A percentile compares a stretch with the other conserved stretches of the same genome.
phyloP scores from a whole-genome alignment of 2,797 vertebrate genomes.

The Lophius americanus region DNA sequence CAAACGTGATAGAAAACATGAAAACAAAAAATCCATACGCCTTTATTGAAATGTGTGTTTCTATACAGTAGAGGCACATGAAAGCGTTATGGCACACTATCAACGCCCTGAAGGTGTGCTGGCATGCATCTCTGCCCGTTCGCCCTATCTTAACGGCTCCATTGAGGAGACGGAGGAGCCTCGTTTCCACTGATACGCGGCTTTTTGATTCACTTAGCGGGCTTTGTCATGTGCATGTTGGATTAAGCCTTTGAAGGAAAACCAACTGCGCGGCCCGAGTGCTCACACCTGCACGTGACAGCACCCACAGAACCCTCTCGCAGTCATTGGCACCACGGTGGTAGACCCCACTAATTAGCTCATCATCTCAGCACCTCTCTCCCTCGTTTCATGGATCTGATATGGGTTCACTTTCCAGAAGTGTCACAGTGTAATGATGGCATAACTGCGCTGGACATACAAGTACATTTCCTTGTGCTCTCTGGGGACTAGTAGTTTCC shows the following conservation, averaged over 20 bases:
- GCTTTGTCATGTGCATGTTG: slow-evolving; percentile 70
- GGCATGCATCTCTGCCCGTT: slow-evolving; percentile 51
- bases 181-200: slow-evolving; percentile 64
- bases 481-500: slow-evolving; percentile 54
- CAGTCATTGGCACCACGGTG: slow-evolving; percentile 48
- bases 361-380: slow-evolving; percentile 55
- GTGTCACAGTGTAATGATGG: slow-evolving; percentile 34
- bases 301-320: slow-evolving; percentile 44
- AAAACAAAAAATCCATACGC: slow-evolving; percentile 11
- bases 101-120: slow-evolving; percentile 44
- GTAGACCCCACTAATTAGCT: slow-evolving; percentile 60
- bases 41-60: slow-evolving; percentile 50
- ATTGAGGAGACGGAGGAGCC: slow-evolving; percentile 53
- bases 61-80: slow-evolving; percentile 37
- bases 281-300: slow-evolving; percentile 9
- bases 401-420: slow-evolving; percentile 50
- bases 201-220: slow-evolving; percentile 75
- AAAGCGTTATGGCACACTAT: slow-evolving; percentile 53
- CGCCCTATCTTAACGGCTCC: slow-evolving; percentile 49
- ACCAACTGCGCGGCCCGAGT: slow-evolving; percentile 37
- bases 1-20: not conserved
- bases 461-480: slow-evolving; percentile 43
- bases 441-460: slow-evolving; percentile 27
- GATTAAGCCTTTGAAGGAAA: slow-evolving; percentile 59
- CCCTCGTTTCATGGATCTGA: slow-evolving; percentile 28